Evolutionary conservation across 2,888 invertebrate species (phyloP), one percentile per base, ranked within the genome.

Genomic region (Artemia sinica): DNA sequence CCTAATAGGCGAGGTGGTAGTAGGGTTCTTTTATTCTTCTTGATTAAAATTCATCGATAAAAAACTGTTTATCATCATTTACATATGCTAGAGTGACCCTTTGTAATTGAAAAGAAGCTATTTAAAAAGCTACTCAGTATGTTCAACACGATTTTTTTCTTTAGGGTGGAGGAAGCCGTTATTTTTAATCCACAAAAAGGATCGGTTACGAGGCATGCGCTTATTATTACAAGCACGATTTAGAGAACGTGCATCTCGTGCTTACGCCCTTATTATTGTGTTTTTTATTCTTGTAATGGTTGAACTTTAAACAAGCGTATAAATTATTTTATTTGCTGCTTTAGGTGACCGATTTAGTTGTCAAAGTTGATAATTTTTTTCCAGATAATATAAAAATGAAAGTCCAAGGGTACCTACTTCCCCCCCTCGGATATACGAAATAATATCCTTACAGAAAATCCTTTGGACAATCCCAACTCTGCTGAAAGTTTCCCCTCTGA

Each of bases 51-150:
- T 10, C 14, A n/a, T n/a, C 14, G 8, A 58, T 18, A 58, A 58
- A 58, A 58, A 58, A 58, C 58, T 58, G 58, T 18, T 58, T 58
- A 58, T 58, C 58, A 58, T 58, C 14, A 58, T 58, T 18, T 58
- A 18, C 58, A 58, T 58, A 58, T 58, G 58, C 58, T 8, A 58
- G 14, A 58, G 58, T 58, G 58, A 58, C 58, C 58, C 58, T 58
- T 58, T 18, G 58, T 18, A 58, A 58, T 14, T 58, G 18, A 58
- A 58, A 58, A 18, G 58, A 58, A 58, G 18, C 11, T 58, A n/a
- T 58, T 58, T 58, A 14, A 58, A 58, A 58, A 18, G 58, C 58
- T 18, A 58, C 58, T 58, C 58, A 58, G 58, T 58, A 58, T 58
- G 58, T 58, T n/a, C 1, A 58, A 58, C 58, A 18, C 58, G 58